A percentile compares a stretch with the other conserved stretches of the same genome.
Conservation (phyloP, 2,888 invertebrate species). For the Pheosia tremula region DNA sequence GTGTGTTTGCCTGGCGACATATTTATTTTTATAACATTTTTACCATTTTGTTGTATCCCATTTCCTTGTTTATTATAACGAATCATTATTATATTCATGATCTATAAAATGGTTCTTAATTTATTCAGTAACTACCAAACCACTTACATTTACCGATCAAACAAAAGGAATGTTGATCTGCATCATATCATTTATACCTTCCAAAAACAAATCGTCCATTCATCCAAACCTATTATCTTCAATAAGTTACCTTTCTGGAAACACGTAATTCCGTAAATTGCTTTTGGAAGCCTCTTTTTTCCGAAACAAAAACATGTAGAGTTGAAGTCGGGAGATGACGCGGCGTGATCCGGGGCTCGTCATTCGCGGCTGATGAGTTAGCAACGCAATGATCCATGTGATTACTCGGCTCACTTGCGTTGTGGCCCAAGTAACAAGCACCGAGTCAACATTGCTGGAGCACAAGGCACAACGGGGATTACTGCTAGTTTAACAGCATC, state of each 20-base stretch:
- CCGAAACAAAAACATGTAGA: conserved; percentile 5
- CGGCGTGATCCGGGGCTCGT: conserved; percentile 46
- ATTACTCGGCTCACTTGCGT: conserved; percentile 42
- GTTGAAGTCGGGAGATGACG: conserved; percentile 35
- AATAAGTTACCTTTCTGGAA: neutral
- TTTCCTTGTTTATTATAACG: too few species aligned
- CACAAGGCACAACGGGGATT: too few species aligned
- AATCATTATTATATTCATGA: too few species aligned
- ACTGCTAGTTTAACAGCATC: too few species aligned
- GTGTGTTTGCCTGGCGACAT: too few species aligned
- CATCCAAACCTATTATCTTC: neutral
- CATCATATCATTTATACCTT: conserved; percentile 1
- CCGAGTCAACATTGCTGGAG: too few species aligned
- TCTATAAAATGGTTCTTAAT: too few species aligned
- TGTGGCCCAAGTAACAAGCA: conserved; percentile 17
- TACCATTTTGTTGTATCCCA: too few species aligned
- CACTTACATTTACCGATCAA: neutral
- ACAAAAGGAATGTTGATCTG: neutral
- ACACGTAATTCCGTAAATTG: conserved; percentile 1
- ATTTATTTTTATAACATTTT: too few species aligned
- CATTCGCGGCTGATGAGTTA: conserved; percentile 54
- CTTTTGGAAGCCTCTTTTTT: neutral
- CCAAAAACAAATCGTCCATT: neutral
- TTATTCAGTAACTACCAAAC: too few species aligned
- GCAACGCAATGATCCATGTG: conserved; percentile 58